phyloP scores from a whole-genome alignment of 2,113 vertebrate species.

The Protobothrops mucrosquamatus region DNA sequence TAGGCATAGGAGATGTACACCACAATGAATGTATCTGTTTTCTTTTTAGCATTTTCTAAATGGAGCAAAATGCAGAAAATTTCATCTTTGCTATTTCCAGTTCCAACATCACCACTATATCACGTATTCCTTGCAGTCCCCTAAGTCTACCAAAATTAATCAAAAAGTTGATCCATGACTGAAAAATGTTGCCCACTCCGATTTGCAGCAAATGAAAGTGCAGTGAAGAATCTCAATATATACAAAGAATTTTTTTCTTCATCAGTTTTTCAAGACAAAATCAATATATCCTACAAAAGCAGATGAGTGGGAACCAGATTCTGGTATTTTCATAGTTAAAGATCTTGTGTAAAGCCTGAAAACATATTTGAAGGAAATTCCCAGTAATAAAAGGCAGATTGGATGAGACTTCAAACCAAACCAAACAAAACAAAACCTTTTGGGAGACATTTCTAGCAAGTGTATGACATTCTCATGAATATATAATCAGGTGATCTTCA shows the following conservation, averaged over 20 bases:
- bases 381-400: neutral
- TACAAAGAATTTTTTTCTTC: neutral
- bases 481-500: neutral
- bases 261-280: neutral
- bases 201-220: neutral
- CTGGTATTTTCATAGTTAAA: neutral
- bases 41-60: neutral
- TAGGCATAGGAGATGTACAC: neutral
- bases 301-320: neutral
- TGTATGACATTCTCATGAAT: neutral
- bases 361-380: neutral
- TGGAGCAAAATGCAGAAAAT: neutral
- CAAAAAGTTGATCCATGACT: neutral
- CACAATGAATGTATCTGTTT: neutral
- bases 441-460: neutral
- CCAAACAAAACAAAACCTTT: neutral
- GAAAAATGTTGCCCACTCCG: neutral
- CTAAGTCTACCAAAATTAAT: neutral
- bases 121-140: neutral
- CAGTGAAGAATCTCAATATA: neutral
- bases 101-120: neutral
- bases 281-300: neutral
- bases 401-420: neutral
- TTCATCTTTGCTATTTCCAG: neutral
- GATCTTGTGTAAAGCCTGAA: neutral